A percentile compares a stretch with the other conserved stretches of the same genome.
Evolutionary conservation across 1,140 invertebrate species (phyloP).

Genomic region (Elymnias hypermnestra): DNA sequence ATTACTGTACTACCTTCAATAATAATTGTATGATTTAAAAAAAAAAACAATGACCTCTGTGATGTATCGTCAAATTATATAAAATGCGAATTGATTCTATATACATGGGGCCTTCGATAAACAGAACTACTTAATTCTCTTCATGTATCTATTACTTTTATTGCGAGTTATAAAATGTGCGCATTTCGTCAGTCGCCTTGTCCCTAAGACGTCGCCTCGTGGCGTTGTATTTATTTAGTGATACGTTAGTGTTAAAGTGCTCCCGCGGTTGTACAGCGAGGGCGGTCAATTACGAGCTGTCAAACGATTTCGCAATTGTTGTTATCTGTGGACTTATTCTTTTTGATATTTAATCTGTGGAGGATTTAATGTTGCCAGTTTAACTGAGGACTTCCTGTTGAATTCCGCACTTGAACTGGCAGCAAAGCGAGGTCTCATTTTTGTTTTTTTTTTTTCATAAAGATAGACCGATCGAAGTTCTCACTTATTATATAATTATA

Average conservation of each 20-base stretch:
- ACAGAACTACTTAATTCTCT: not conserved
- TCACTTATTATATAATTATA: no score
- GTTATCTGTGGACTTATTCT: slow-evolving; percentile 20
- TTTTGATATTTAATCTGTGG: slow-evolving; percentile 3
- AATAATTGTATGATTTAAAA: no score
- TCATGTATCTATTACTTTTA: no score
- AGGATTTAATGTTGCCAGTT: slow-evolving; percentile 2
- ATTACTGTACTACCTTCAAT: no score
- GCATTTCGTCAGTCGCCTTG: slow-evolving; percentile 14
- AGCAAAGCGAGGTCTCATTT: not conserved
- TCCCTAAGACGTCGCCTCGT: slow-evolving; percentile 18
- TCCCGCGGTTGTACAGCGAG: slow-evolving; percentile 1
- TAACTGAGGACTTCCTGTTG: no score
- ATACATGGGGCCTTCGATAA: not conserved
- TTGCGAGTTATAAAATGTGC: no score
- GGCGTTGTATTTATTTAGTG: slow-evolving; percentile 39
- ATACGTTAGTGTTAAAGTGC: slow-evolving; percentile 5
- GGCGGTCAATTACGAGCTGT: slow-evolving; percentile 23
- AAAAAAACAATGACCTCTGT: no score
- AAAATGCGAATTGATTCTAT: no score
- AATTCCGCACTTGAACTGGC: not conserved
- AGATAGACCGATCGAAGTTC: not conserved
- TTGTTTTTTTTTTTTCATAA: no score
- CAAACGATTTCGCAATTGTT: slow-evolving; percentile 14
- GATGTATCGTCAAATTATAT: no score